Conservation (phyloP, 1,140 invertebrate species). For the Megathymus violae region DNA sequence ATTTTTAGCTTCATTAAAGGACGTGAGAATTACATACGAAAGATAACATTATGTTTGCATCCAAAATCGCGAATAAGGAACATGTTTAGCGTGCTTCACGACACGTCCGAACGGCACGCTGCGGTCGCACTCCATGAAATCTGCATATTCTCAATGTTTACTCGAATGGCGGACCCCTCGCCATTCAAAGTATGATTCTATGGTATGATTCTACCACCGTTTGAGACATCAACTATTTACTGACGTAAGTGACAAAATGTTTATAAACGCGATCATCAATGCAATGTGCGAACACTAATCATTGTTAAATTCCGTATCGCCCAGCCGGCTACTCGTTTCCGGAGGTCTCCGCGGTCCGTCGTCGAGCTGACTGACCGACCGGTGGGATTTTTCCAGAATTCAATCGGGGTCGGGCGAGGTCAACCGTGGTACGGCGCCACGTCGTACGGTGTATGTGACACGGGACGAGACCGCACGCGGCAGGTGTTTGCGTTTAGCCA, state of each 20-base stretch:
- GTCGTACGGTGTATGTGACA: no score
- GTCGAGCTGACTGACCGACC: constrained; percentile 4
- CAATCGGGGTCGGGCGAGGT: constrained; percentile 48
- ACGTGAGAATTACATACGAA: constrained; percentile 21
- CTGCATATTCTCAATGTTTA: constrained; percentile 40
- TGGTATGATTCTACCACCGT: no score
- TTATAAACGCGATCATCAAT: constrained; percentile 12
- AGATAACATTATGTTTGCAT: constrained; percentile 29
- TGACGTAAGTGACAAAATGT: constrained; percentile 13
- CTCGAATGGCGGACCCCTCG: neutral
- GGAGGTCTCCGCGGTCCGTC: constrained; percentile 11
- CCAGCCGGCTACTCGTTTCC: no score
- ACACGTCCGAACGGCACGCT: constrained; percentile 14
- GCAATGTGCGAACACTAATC: no score
- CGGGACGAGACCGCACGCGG: no score
- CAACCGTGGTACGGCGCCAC: constrained; percentile 39
- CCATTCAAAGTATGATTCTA: no score
- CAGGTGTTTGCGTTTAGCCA: no score
- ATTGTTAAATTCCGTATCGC: no score
- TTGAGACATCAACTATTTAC: no score
- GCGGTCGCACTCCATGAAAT: constrained; percentile 38
- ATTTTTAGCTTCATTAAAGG: constrained; percentile 28
- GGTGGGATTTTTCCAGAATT: constrained; percentile 18
- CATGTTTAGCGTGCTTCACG: constrained; percentile 31
- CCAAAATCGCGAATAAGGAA: constrained; percentile 20